Base-by-base conservation (phyloP, 1,140 invertebrate species). In the Anagrus nilaparvatae region DNA sequence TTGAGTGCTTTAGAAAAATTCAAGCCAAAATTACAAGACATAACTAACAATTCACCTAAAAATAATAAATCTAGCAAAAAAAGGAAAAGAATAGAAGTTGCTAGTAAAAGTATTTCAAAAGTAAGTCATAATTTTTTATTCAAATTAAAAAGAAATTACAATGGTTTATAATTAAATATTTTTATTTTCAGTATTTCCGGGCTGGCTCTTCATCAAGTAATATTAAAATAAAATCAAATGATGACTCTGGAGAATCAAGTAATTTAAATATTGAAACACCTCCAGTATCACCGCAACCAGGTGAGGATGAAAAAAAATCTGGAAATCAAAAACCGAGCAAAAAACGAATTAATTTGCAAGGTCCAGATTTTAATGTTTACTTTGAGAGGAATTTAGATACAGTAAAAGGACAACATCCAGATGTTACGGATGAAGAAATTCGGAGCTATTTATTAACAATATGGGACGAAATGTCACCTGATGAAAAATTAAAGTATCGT, bases 401-500 rank as follows among this genome's bases (percentile, higher is more conserved):
- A 3, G 36, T 70, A n/a, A 58, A 62, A 40, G 67, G 70, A 32
- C 63, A 69, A 52, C 50, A 70, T 54, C 63, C 66, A 17, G 60
- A 69, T 36, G 49, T 69, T 25, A 58, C 50, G 6, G 55, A 65
- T 45, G 58, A 62, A 5, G 60, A 70, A 46, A 60, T 72, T 12
- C 55, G 60, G n/a, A 51, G 56, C 18, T 70, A 71, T 54, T 52
- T 70, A 21, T 64, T 65, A 37, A 63, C 66, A 44, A 64, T 63
- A 19, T 72, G 68, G 67, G 37, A 59, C 30, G 65, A 43, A 57
- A 67, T 52, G 60, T 38, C 28, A 8, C 21, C 28, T 32, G 44
- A 46, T 32, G 39, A 46, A 18, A 46, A 46, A 33, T 16, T 38
- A n/a, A 47, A 47, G 16, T 47, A 47, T 34, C 40, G 45, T 33